Percentiles rank a stretch among this genome's conserved stretches.
phyloP scores from a whole-genome alignment of 2,113 vertebrate genomes.

The Siniperca knerii region DNA sequence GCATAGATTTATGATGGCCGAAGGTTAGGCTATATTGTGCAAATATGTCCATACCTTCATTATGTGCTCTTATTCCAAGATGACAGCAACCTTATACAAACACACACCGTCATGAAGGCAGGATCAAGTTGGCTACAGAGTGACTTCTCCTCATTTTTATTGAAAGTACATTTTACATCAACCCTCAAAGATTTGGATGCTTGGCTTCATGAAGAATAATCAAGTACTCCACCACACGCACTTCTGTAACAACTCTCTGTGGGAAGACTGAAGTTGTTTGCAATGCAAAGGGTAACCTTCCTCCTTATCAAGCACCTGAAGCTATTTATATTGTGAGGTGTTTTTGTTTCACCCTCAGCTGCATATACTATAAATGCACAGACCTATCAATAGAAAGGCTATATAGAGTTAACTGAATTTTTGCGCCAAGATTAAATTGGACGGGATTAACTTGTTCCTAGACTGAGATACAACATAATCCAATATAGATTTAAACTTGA shows the following conservation, averaged over 20 bases:
- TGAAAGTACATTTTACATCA: neutral
- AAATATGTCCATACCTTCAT: neutral
- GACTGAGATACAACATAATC: constrained; percentile 8
- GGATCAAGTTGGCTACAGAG: neutral
- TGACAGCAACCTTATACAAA: neutral
- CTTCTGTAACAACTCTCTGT: neutral
- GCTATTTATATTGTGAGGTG: constrained; percentile 4
- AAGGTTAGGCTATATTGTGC: neutral
- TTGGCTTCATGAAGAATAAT: neutral
- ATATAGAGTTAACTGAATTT: neutral
- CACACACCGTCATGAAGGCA: neutral
- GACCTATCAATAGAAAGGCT: neutral
- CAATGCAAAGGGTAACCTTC: neutral
- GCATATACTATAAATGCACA: neutral
- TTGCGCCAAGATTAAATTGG: constrained; percentile 21
- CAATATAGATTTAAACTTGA: neutral
- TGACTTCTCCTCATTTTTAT: neutral
- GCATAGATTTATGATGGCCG: neutral
- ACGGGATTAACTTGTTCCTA: constrained; percentile 8
- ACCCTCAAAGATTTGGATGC: neutral
- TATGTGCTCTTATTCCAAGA: neutral
- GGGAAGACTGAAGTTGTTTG: no score
- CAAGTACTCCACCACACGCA: neutral
- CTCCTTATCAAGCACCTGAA: neutral
- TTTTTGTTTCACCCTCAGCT: neutral